Percentiles rank a stretch among this genome's conserved stretches.
Conservation (phyloP, 37 sponge, comb jelly and placozoan species). For the Hormiphora californensis region DNA sequence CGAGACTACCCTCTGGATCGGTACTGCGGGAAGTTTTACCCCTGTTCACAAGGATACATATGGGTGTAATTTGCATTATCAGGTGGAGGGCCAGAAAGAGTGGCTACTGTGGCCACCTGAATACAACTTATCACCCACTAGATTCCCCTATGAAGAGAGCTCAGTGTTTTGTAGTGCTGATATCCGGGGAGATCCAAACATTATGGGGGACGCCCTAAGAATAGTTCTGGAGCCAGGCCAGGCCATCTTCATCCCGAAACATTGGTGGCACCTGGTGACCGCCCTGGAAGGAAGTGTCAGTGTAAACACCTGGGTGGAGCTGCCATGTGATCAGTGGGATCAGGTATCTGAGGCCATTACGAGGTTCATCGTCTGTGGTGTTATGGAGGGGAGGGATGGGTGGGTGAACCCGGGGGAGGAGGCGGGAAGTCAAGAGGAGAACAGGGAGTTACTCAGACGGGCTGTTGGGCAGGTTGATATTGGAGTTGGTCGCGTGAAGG, state of each 20-base stretch:
- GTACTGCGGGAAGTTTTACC: constrained; percentile 78
- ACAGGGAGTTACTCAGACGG: not conserved
- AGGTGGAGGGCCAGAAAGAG: constrained; percentile 74
- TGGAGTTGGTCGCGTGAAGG: no score
- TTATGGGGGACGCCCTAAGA: not conserved
- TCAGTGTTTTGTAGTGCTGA: constrained; percentile 85
- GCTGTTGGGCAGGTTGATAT: no score
- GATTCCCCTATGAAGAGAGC: constrained; percentile 91
- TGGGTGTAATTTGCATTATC: constrained; percentile 87
- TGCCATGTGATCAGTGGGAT: constrained; percentile 55
- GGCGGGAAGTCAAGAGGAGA: not conserved
- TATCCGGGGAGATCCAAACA: not conserved
- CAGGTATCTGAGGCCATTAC: not conserved
- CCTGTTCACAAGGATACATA: constrained; percentile 97
- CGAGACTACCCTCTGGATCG: constrained; percentile 79
- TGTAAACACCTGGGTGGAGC: constrained; percentile 89
- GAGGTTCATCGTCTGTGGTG: not conserved
- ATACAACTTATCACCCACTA: constrained; percentile 72
- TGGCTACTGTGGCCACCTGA: constrained; percentile 77
- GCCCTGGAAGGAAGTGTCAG: constrained; percentile 72
- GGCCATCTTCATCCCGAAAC: constrained; percentile 79
- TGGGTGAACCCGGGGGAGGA: constrained; percentile 21
- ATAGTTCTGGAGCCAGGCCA: constrained; percentile 72
- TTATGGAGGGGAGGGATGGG: not conserved
- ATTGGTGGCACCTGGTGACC: constrained; percentile 96